Conservation (phyloP, 2,797 vertebrate genomes). For the Acanthurus leucopareius region DNA sequence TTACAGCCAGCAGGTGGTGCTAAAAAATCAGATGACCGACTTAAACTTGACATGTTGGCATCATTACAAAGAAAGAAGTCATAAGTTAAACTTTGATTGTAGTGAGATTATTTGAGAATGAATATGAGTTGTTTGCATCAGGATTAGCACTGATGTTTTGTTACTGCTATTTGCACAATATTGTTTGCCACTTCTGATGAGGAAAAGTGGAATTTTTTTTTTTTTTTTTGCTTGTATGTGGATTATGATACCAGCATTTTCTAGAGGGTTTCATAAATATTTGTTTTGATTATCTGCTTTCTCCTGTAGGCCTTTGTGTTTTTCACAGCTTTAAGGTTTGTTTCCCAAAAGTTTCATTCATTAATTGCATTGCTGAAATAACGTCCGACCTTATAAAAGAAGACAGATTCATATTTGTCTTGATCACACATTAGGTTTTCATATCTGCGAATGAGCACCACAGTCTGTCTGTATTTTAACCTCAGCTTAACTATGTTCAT, state of each 20-base stretch:
- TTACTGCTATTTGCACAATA: conserved; percentile 78
- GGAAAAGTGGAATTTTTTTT: neutral
- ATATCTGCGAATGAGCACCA: conserved; percentile 9
- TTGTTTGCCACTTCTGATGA: conserved; percentile 47
- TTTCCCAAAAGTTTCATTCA: conserved; percentile 21
- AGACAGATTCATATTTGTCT: conserved; percentile 6
- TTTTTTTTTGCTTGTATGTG: conserved; percentile 38
- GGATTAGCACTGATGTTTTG: conserved; percentile 58
- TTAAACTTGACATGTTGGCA: conserved; percentile 28
- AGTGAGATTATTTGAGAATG: conserved; percentile 29
- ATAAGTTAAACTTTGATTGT: conserved; percentile 15
- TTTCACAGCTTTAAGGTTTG: conserved; percentile 32
- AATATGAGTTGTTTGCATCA: conserved; percentile 49
- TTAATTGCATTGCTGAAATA: conserved; percentile 11
- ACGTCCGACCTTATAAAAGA: conserved; percentile 27
- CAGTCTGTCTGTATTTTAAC: conserved; percentile 8
- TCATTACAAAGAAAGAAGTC: conserved; percentile 9
- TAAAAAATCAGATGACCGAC: conserved; percentile 68
- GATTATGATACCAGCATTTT: conserved; percentile 64
- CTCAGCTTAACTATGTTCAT: conserved; percentile 24
- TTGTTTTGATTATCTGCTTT: conserved; percentile 11
- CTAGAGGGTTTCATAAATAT: conserved; percentile 7
- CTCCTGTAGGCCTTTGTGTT: conserved; percentile 9
- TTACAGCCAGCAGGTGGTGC: conserved; percentile 79
- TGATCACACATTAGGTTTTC: conserved; percentile 10